Evolutionary conservation across 2,888 invertebrate genomes (phyloP), one percentile per base, ranked within the genome.

Genomic region (Heliconius charithonia): DNA sequence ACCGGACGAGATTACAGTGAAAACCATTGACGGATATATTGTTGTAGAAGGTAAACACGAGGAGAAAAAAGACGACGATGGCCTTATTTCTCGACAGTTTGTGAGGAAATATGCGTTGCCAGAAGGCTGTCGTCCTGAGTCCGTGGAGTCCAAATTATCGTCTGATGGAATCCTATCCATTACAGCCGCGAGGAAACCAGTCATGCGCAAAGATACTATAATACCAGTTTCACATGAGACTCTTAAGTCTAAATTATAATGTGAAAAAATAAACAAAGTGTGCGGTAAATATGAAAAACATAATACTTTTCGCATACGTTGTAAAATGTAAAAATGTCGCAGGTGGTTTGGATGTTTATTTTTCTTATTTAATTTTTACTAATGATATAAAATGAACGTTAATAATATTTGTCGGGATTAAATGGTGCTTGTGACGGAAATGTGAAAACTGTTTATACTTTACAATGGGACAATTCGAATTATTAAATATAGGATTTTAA

Each of bases 21-120:
- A 82, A 75, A 78, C 78, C 16, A 67, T 69, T 19, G 86, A 90
- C 80, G 89, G 88, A 1, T 88, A 85, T 67, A 84, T 93, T 65
- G 86, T 91, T 10, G 86, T 93, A 3, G 90, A 92, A 80, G 92
- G 89, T 0, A 88, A 89, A 81, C 93, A 93, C 71, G 90, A 91
- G 32, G 93, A 93, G 79, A 92, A 87, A 81, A 87, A 89, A 65
- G 92, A 93, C 71, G 89, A 91, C 4, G 85, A 88, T 71, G 93
- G 92, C 1, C 90, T 83, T 45, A 86, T 92, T 69, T 87, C 91
- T 6, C 87, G 91, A 59, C 90, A 89, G 80, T 89, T 93, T 65
- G 86, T 88, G 37, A 89, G 92, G 56, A 88, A 87, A 72, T 91
- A 89, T 81, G 83, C 86, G 3, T 82, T 93, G 45, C 91, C 92